Percentiles rank a stretch among this genome's conserved stretches.
Conservation (phyloP, 2,888 invertebrate species). For the Drosophila silvestris region DNA sequence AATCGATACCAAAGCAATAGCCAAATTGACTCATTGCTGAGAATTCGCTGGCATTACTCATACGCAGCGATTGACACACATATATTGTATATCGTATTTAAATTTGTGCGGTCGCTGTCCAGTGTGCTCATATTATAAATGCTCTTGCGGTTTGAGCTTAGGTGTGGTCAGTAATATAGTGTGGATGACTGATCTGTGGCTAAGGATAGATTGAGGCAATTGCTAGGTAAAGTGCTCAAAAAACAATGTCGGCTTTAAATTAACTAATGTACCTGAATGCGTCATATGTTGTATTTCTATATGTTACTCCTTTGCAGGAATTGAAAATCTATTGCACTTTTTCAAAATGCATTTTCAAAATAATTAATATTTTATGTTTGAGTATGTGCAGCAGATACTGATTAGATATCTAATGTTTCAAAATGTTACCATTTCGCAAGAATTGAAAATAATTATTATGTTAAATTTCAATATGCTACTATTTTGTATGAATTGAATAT, state of each 20-base stretch:
- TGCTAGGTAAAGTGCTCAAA: slow-evolving; percentile 3
- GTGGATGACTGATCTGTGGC: slow-evolving; percentile 35
- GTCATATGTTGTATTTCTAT: neutral
- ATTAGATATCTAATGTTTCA: neutral
- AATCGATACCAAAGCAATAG: slow-evolving; percentile 11
- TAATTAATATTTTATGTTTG: neutral
- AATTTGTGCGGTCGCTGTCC: slow-evolving; percentile 54
- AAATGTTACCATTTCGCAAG: neutral
- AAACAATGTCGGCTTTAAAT: neutral
- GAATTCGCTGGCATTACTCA: slow-evolving; percentile 62
- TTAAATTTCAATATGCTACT: neutral
- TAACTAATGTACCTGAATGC: neutral
- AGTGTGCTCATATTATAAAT: slow-evolving; percentile 34
- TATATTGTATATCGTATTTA: slow-evolving; percentile 39
- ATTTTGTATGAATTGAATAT: neutral
- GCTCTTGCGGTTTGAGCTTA: slow-evolving; percentile 43
- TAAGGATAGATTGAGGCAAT: slow-evolving; percentile 35
- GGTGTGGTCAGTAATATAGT: slow-evolving; percentile 50
- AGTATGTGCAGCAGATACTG: too few species aligned
- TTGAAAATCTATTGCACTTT: neutral
- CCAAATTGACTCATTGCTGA: slow-evolving; percentile 46
- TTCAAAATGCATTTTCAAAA: neutral
- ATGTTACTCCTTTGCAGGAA: neutral
- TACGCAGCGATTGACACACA: slow-evolving; percentile 55
- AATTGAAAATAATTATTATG: neutral